Percentiles rank a stretch among this genome's conserved stretches.
Evolutionary conservation across 1,140 invertebrate genomes (phyloP).

Genomic region (Drosophila cardini): DNA sequence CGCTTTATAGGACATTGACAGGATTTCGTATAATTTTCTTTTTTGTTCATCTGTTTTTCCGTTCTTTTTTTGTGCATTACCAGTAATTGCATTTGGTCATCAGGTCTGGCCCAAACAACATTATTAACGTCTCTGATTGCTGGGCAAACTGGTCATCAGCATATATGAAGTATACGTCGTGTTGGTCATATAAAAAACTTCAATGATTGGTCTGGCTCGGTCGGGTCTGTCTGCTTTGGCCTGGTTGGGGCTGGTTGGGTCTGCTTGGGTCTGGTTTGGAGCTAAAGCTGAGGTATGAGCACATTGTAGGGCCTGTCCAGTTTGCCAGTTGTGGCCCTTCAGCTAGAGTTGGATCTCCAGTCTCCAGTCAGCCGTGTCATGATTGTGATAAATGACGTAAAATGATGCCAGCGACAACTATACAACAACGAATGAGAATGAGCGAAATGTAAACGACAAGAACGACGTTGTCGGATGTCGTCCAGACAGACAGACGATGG

Average conservation of each 20-base stretch:
- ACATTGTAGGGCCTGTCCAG: not conserved
- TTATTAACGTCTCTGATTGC: conserved; percentile 62
- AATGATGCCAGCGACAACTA: conserved; percentile 78
- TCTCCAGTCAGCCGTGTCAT: conserved; percentile 70
- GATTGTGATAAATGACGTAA: conserved; percentile 83
- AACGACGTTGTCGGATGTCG: conserved; percentile 62
- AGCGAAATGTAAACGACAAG: conserved; percentile 43
- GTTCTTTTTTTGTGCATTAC: conserved; percentile 15
- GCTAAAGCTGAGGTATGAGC: not conserved
- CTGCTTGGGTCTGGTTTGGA: not conserved
- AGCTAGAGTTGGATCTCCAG: not conserved
- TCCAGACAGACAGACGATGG: conserved; percentile 20
- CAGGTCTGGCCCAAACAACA: conserved; percentile 43
- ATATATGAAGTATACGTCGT: conserved; percentile 40
- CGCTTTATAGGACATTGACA: conserved; percentile 30
- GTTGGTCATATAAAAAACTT: conserved; percentile 64
- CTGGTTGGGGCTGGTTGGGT: conserved; percentile 28
- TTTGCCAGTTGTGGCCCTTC: conserved; percentile 32
- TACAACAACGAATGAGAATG: conserved; percentile 51
- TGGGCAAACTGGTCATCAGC: conserved; percentile 33
- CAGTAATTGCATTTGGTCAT: conserved; percentile 46
- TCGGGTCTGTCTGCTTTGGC: conserved; percentile 29
- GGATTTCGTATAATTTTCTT: not conserved
- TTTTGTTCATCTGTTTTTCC: not conserved
- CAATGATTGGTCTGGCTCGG: conserved; percentile 32